Conservation (phyloP, 30 jellyfish, hydroid and myxozoan genomes). For the Pelagia noctiluca region DNA sequence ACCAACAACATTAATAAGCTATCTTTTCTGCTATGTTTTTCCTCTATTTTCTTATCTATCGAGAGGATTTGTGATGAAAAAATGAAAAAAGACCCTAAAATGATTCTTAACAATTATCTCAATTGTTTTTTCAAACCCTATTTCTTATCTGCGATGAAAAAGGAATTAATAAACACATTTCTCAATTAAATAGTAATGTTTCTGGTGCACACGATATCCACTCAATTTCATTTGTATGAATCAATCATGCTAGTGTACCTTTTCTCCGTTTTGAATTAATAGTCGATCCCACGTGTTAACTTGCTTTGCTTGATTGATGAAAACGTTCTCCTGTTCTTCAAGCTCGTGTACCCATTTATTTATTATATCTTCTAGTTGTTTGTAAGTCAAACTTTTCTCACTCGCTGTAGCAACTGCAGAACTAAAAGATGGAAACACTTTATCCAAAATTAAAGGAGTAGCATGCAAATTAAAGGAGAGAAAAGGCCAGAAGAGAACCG, state of each 20-base stretch:
- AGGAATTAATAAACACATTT: no score
- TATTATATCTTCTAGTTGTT: conserved; percentile 61
- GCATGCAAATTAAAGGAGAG: no score
- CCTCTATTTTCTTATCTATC: not conserved
- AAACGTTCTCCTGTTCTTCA: conserved; percentile 85
- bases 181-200: no score
- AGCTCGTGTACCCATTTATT: conserved; percentile 93
- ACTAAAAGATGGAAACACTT: not conserved
- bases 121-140: no score
- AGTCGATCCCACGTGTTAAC: conserved; percentile 93
- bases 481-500: no score
- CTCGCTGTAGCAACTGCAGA: conserved; percentile 15
- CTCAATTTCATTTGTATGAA: no score
- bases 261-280: conserved; percentile 95
- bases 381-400: conserved; percentile 55
- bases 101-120: not conserved
- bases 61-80: not conserved
- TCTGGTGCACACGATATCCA: no score
- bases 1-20: no score
- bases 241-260: conserved; percentile 65
- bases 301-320: conserved; percentile 93
- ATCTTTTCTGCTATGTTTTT: no score
- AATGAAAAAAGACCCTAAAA: not conserved
- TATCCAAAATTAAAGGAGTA: no score
- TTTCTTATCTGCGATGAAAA: no score